Conservation (phyloP, 2,113 vertebrate species). For the Charadrius vociferus region DNA sequence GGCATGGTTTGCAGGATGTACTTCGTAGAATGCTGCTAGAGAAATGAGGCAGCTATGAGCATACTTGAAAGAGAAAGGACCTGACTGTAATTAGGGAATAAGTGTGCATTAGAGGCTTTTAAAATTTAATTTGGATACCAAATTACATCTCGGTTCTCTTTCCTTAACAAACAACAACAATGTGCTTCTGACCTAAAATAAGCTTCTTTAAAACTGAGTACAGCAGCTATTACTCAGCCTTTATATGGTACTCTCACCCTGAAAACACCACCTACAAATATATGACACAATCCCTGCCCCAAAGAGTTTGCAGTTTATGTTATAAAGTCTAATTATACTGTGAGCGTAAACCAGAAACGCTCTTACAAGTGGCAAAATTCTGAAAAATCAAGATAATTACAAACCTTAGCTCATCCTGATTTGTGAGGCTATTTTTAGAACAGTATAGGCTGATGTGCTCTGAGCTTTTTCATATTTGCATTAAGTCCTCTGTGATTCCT, state of each 20-base stretch:
- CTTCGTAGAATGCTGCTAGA: neutral
- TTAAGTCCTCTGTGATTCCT: conserved; percentile 74
- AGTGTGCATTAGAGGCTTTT: neutral
- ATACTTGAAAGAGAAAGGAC: neutral
- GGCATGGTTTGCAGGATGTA: neutral
- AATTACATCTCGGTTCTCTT: neutral
- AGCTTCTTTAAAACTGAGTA: neutral
- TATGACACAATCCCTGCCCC: neutral
- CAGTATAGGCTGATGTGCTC: conserved; percentile 42
- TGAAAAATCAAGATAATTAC: conserved; percentile 74
- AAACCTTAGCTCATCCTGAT: conserved; percentile 62
- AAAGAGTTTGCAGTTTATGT: neutral
- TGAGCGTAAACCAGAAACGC: conserved; percentile 25
- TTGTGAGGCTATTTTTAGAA: conserved; percentile 74
- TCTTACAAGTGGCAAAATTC: conserved; percentile 62
- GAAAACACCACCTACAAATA: neutral
- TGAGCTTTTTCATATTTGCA: conserved; percentile 72
- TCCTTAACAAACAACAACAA: neutral
- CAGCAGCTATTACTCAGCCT: neutral
- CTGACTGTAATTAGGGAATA: neutral
- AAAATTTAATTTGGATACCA: conserved; percentile 38
- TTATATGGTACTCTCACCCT: neutral
- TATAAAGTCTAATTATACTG: conserved; percentile 33
- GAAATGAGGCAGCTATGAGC: neutral
- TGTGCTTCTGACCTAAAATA: neutral